phyloP scores from a whole-genome alignment of 2,888 invertebrate species.

The Pterostichus niger region DNA sequence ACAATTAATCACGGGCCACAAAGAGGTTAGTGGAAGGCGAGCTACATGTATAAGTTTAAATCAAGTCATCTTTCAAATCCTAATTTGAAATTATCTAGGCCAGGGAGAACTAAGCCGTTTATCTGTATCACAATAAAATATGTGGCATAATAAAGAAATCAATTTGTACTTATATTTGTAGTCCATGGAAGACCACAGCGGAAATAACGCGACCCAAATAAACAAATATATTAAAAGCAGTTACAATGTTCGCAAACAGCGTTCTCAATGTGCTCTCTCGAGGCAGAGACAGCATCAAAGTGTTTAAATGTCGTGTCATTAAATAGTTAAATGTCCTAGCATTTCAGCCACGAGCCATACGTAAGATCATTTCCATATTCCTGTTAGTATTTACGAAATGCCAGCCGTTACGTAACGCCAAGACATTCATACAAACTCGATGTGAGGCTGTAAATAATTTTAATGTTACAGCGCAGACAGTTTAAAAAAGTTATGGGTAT shows the following conservation, averaged over 20 bases:
- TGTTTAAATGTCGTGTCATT: conserved; percentile 63
- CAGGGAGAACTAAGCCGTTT: too few species aligned
- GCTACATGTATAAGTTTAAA: too few species aligned
- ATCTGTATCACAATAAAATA: neutral
- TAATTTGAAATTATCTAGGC: neutral
- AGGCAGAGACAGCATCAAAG: conserved; percentile 43
- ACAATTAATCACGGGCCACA: too few species aligned
- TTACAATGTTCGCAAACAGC: conserved; percentile 12
- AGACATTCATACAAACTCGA: conserved; percentile 53
- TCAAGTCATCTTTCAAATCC: neutral
- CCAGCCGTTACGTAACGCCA: conserved; percentile 39
- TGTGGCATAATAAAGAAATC: neutral
- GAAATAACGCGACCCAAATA: conserved; percentile 15
- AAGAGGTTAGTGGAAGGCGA: too few species aligned
- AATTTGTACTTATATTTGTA: neutral
- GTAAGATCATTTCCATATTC: conserved; percentile 61
- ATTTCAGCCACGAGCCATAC: conserved; percentile 56
- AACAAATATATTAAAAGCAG: conserved; percentile 52
- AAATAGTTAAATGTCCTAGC: conserved; percentile 65
- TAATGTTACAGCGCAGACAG: conserved; percentile 53
- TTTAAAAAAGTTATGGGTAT: conserved; percentile 59
- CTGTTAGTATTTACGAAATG: conserved; percentile 61
- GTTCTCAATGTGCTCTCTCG: conserved; percentile 7
- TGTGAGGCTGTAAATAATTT: conserved; percentile 60
- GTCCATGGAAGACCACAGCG: neutral